Evolutionary conservation across 2,113 vertebrate genomes (phyloP).

Genomic region (Myotis brandtii): DNA sequence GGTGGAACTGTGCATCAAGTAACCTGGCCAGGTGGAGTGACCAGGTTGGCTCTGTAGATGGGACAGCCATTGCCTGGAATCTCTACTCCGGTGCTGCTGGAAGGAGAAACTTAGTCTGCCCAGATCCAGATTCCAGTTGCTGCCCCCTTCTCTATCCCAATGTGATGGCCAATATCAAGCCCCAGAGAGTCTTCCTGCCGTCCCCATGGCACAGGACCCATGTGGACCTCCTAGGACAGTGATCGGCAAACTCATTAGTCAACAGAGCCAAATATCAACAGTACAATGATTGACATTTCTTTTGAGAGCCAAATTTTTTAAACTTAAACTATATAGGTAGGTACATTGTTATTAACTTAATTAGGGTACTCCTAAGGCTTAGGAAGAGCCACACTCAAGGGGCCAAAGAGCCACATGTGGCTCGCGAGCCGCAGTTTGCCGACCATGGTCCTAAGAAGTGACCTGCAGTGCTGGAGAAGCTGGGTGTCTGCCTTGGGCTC

Average conservation of each 20-base stretch:
- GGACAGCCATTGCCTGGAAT: neutral
- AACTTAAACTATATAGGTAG: too few relatives aligned
- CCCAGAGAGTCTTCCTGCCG: neutral
- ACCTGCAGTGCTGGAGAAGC: neutral
- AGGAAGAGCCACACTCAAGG: too few relatives aligned
- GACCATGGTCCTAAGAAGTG: neutral
- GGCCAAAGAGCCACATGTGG: too few relatives aligned
- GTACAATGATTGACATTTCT: too few relatives aligned
- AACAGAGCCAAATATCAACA: too few relatives aligned
- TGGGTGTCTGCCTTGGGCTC: neutral
- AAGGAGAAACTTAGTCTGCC: neutral
- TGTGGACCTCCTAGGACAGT: neutral
- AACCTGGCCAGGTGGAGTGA: neutral
- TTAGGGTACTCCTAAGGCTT: too few relatives aligned
- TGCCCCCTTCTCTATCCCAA: fast-evolving
- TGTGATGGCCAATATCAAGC: neutral
- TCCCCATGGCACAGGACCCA: neutral
- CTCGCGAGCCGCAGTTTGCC: too few relatives aligned
- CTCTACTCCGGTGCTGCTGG: neutral
- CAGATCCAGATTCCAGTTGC: neutral
- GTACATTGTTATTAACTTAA: too few relatives aligned
- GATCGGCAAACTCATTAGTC: too few relatives aligned
- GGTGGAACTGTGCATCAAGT: neutral
- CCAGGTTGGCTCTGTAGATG: neutral
- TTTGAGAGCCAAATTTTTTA: too few relatives aligned